phyloP scores from a whole-genome alignment of 2,113 vertebrate genomes.

The Colius striatus region DNA sequence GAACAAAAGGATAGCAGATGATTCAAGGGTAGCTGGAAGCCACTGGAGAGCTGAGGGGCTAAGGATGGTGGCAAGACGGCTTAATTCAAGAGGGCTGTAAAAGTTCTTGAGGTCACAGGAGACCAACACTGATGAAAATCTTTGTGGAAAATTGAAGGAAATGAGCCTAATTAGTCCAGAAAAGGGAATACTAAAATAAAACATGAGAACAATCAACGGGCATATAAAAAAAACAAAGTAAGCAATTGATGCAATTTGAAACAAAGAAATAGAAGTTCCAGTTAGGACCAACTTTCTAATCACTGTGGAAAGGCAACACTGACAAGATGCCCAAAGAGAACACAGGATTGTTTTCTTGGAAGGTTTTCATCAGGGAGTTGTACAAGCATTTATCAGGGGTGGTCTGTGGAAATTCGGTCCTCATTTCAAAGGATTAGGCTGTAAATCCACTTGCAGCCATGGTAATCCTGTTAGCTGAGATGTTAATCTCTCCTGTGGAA shows the following conservation, averaged over 20 bases:
- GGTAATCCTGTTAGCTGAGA: not conserved
- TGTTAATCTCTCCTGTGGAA: not conserved
- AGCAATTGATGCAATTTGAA: not conserved
- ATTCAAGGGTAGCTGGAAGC: not conserved
- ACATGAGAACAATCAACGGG: not conserved
- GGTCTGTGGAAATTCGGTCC: not conserved
- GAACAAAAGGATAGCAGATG: not conserved
- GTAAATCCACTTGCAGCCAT: not conserved
- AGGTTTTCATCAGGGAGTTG: not conserved
- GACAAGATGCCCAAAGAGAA: not conserved
- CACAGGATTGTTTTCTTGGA: not conserved
- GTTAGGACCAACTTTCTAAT: not conserved
- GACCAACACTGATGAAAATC: not conserved
- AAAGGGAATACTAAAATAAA: not conserved
- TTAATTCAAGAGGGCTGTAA: not conserved
- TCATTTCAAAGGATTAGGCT: not conserved
- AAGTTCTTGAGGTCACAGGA: not conserved
- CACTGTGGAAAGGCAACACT: not conserved
- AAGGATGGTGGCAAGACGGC: not conserved
- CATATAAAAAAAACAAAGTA: not conserved
- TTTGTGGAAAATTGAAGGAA: not conserved
- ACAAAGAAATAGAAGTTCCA: not conserved
- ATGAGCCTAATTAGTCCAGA: not conserved
- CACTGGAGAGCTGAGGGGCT: not conserved
- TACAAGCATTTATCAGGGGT: not conserved